A percentile compares a stretch with the other conserved stretches of the same genome.
phyloP scores from a whole-genome alignment of 1,140 invertebrate genomes.

The Ylistrum balloti region DNA sequence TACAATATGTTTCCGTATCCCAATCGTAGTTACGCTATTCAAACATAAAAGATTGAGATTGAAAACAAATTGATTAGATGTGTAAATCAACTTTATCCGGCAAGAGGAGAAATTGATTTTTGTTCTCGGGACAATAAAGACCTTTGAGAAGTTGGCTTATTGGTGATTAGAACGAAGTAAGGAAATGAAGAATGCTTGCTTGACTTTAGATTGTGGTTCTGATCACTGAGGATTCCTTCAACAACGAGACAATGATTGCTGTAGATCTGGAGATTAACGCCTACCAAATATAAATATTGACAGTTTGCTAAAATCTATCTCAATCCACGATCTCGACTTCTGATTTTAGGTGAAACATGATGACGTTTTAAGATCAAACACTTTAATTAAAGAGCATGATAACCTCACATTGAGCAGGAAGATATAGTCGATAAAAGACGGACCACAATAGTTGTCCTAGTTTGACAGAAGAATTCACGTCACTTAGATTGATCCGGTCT shows the following conservation, averaged over 20 bases:
- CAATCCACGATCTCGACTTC: background rate
- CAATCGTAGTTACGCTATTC: too few species aligned
- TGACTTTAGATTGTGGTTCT: background rate
- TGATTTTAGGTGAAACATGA: slow-evolving; percentile 18
- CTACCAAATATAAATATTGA: slow-evolving; percentile 10
- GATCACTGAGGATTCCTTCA: background rate
- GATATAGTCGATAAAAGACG: background rate
- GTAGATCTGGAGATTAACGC: background rate
- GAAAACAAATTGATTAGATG: background rate
- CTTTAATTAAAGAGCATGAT: background rate
- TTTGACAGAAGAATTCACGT: background rate
- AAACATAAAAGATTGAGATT: background rate
- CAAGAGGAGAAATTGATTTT: background rate
- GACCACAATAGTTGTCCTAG: background rate
- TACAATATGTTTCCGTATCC: too few species aligned
- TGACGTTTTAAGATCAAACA: background rate
- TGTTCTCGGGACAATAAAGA: background rate
- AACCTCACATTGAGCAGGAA: background rate
- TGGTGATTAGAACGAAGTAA: background rate
- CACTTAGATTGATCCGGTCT: background rate
- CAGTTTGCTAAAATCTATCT: background rate
- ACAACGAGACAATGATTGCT: background rate
- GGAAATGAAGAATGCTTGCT: background rate
- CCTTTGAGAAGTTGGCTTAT: background rate
- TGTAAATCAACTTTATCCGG: background rate